These are phyloP conservation scores for Aphelocoma californica DNA, from an alignment of 2,797 vertebrate species.

Conservation along the genomic window DNA sequence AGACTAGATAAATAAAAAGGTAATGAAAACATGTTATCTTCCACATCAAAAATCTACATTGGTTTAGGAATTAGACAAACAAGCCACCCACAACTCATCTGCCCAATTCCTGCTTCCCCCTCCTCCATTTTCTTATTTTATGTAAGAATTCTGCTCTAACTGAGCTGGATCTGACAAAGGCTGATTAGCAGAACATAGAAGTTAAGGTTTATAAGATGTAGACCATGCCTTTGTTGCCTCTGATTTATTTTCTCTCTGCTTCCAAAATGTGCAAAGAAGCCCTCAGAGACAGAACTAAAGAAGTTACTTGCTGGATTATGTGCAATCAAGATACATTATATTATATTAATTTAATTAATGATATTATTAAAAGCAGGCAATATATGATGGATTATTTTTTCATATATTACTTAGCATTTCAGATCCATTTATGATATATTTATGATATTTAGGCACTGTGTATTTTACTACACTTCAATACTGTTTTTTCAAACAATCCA, in stretches of 20 bases:
- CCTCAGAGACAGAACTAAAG: not conserved
- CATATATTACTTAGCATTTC: not conserved
- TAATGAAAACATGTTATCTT: not conserved
- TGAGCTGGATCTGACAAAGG: not conserved
- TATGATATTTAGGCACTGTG: not conserved
- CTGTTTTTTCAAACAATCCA: not conserved
- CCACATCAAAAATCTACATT: not conserved
- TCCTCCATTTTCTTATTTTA: not conserved
- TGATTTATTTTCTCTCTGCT: not conserved
- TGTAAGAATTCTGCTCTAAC: not conserved
- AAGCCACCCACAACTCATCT: not conserved
- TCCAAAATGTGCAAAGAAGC: not conserved
- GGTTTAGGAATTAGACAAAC: not conserved
- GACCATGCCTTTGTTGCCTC: not conserved
- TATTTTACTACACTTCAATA: not conserved
- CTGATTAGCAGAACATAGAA: not conserved
- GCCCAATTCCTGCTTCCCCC: fast-evolving
- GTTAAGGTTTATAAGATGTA: not conserved
- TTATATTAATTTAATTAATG: no score
- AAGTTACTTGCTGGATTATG: not conserved
- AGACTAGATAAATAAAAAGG: not conserved
- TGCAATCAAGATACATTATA: not conserved
- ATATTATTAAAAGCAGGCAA: not conserved
- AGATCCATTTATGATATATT: not conserved
- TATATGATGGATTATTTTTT: not conserved